Conservation (phyloP, 2,797 vertebrate genomes). For the Zalophus californianus region DNA sequence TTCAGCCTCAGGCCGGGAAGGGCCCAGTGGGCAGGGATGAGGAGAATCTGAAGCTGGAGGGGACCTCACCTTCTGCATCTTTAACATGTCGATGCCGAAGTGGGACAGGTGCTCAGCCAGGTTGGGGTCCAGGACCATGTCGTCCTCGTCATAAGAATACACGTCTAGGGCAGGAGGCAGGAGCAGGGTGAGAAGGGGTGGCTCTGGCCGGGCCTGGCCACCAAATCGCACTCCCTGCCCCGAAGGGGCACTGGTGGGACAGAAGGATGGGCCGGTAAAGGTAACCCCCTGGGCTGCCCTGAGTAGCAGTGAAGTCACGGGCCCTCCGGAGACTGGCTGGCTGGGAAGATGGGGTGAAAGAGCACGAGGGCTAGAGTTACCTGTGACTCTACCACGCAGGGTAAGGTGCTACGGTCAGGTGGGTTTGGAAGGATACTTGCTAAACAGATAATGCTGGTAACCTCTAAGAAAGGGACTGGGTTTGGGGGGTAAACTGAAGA, state of each 20-base stretch:
- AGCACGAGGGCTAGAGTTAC: neutral
- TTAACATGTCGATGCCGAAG: slow-evolving; percentile 99
- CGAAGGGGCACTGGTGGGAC: neutral
- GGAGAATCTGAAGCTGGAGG: neutral
- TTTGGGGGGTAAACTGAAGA: neutral
- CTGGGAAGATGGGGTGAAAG: neutral
- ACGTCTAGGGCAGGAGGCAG: slow-evolving; percentile 89
- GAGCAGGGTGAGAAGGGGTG: neutral
- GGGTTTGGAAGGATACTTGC: neutral
- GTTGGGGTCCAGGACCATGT: slow-evolving; percentile 98
- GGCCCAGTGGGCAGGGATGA: neutral
- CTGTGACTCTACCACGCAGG: no score
- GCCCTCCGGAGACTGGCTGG: neutral
- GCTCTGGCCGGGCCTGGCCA: neutral
- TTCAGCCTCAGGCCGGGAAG: neutral
- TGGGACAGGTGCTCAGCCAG: slow-evolving; percentile 97
- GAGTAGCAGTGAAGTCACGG: neutral
- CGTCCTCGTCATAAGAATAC: slow-evolving; percentile 98
- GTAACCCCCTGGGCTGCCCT: neutral
- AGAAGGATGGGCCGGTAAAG: neutral
- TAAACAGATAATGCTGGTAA: neutral
- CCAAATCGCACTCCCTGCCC: neutral
- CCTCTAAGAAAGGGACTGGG: neutral
- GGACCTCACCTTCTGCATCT: slow-evolving; percentile 97
- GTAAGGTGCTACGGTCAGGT: neutral